Evolutionary conservation across 30 jellyfish, hydroid and myxozoan genomes (phyloP).

Genomic region (Chrysaora quinquecirrha): DNA sequence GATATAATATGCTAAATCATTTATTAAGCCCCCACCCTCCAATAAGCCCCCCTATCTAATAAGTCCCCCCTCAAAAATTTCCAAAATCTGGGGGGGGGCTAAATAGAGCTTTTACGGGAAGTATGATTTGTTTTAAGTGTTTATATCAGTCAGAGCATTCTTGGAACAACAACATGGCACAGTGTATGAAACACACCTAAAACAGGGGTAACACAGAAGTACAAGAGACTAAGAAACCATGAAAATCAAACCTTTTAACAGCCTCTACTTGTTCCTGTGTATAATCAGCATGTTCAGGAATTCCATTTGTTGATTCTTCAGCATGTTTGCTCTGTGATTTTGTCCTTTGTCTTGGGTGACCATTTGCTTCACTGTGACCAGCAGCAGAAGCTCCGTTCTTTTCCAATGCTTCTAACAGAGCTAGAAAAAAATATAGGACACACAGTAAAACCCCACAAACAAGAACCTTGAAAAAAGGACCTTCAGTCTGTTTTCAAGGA

Average conservation of each 20-base stretch:
- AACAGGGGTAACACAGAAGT: too few species aligned
- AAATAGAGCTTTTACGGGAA: too few species aligned
- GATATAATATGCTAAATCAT: too few species aligned
- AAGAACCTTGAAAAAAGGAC: background rate
- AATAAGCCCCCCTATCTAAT: too few species aligned
- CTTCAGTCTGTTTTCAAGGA: background rate
- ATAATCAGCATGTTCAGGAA: constrained; percentile 30
- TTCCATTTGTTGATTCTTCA: constrained; percentile 28
- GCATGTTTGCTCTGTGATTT: constrained; percentile 40
- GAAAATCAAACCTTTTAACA: constrained; percentile 66
- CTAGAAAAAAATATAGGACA: constrained; percentile 28
- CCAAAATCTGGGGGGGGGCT: too few species aligned
- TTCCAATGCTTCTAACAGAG: constrained; percentile 64
- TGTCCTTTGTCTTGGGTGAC: constrained; percentile 38
- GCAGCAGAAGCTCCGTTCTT: constrained; percentile 75
- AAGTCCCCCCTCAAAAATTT: too few species aligned
- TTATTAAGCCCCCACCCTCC: too few species aligned
- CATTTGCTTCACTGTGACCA: constrained; percentile 37
- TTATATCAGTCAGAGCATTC: too few species aligned
- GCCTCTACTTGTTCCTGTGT: constrained; percentile 85
- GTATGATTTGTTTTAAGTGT: too few species aligned
- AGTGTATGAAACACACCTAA: too few species aligned
- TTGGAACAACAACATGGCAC: too few species aligned
- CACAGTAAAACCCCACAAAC: background rate
- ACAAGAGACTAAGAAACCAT: too few species aligned